Evolutionary conservation across 2,888 invertebrate genomes (phyloP), one percentile per base, ranked within the genome.

Genomic region (Chalcosyrphus nemorum): DNA sequence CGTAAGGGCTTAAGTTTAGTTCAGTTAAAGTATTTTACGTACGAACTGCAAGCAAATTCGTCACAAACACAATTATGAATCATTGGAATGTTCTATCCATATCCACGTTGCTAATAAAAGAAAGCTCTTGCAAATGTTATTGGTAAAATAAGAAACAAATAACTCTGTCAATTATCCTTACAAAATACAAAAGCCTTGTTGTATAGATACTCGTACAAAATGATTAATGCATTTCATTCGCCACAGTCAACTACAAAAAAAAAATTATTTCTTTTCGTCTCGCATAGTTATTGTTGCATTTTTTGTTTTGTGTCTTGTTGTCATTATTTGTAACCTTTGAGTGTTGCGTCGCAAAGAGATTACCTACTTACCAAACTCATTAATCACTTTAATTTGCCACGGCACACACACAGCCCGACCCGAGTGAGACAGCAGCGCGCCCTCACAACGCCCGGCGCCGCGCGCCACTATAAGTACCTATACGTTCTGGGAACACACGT

Each of bases 401-500:
- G 54, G 21, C 54, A 29, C 54, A 7, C 6, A 29, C 54, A 29
- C 54, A 7, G 9, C 50, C 13, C 21, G 15, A 29, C 38, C 29
- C 45, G 21, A 74, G 19, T 29, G 13, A 17, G n/a, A n/a, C n/a
- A n/a, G n/a, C n/a, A 74, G 19, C 47, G 29, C 43, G 29, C 43
- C 24, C 7, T 52, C 35, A 38, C 72, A 63, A 70, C 50, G 45
- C n/a, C n/a, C n/a, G n/a, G n/a, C n/a, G n/a, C n/a, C n/a, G n/a
- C n/a, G n/a, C n/a, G n/a, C 65, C 68, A 80, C 70, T 19, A 74
- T 77, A 50, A 45, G 27, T 13, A 50, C n/a, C n/a, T n/a, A n/a
- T n/a, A n/a, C n/a, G 70, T 80, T 84, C 68, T 70, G 61, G 54
- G 47, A 43, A 45, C 75, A 75, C 74, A 76, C 63, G 59, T 84